Conservation (phyloP, 2,113 vertebrate species). For the Cervus canadensis region DNA sequence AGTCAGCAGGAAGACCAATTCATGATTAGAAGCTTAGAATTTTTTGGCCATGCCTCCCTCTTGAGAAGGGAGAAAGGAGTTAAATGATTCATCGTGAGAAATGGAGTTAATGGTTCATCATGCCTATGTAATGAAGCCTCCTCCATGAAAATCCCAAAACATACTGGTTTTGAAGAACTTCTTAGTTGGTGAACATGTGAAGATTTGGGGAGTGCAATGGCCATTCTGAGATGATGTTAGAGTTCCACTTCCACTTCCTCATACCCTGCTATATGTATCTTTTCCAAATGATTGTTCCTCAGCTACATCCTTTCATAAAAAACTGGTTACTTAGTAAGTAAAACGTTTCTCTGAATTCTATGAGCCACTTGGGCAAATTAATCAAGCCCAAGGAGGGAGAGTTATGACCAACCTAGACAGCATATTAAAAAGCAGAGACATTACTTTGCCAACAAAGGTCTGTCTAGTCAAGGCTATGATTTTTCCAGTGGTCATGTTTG, state of each 20-base stretch:
- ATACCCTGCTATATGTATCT: neutral
- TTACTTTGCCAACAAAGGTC: too few relatives aligned
- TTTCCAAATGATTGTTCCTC: neutral
- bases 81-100: neutral
- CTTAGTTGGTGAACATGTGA: neutral
- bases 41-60: neutral
- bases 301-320: neutral
- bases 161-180: neutral
- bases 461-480: too few relatives aligned
- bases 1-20: neutral
- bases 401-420: too few relatives aligned
- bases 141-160: neutral
- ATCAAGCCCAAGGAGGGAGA: neutral
- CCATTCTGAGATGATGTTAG: neutral
- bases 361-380: neutral
- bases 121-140: neutral
- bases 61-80: neutral
- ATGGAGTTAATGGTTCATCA: neutral
- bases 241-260: neutral
- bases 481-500: too few relatives aligned
- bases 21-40: neutral
- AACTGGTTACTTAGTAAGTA: neutral
- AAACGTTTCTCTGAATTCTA: neutral
- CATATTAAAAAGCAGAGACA: too few relatives aligned
- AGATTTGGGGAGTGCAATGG: neutral